phyloP scores from a whole-genome alignment of 2,113 vertebrate species.

The Corythoichthys haematopterus region DNA sequence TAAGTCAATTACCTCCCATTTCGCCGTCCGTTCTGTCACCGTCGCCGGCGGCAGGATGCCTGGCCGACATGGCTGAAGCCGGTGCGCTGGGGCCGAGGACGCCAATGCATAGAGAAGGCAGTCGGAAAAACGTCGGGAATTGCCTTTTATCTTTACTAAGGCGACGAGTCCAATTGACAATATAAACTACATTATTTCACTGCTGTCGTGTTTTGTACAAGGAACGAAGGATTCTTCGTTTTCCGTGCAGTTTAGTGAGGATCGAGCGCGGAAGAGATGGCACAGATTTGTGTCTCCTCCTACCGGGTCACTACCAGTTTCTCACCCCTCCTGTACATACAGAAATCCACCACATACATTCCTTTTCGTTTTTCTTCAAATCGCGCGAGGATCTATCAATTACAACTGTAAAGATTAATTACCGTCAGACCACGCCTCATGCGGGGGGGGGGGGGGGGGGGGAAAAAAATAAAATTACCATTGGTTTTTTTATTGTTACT shows the following conservation, averaged over 20 bases:
- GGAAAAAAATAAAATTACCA: too few species aligned
- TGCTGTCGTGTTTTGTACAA: constrained; percentile 2
- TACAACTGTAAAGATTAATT: background rate
- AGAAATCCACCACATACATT: background rate
- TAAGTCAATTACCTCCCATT: constrained; percentile 50
- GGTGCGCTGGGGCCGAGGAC: constrained; percentile 65
- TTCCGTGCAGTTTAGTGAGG: constrained; percentile 34
- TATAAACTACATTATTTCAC: background rate
- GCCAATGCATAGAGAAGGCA: constrained; percentile 68
- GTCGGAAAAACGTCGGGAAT: constrained; percentile 19
- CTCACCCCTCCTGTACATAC: background rate
- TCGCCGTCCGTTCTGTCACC: constrained; percentile 69
- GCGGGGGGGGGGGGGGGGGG: too few species aligned
- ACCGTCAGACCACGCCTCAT: too few species aligned
- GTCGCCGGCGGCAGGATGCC: constrained; percentile 61
- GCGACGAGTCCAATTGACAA: background rate
- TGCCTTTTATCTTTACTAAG: background rate
- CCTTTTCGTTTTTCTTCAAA: background rate
- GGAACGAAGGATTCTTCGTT: constrained; percentile 6
- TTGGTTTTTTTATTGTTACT: too few species aligned
- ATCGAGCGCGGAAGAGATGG: constrained; percentile 51
- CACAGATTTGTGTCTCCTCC: constrained; percentile 4
- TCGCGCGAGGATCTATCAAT: background rate
- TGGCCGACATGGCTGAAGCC: constrained; percentile 76
- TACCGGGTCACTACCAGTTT: constrained; percentile 15